Conservation (phyloP, 2,797 vertebrate species). For the Prionace glauca region DNA sequence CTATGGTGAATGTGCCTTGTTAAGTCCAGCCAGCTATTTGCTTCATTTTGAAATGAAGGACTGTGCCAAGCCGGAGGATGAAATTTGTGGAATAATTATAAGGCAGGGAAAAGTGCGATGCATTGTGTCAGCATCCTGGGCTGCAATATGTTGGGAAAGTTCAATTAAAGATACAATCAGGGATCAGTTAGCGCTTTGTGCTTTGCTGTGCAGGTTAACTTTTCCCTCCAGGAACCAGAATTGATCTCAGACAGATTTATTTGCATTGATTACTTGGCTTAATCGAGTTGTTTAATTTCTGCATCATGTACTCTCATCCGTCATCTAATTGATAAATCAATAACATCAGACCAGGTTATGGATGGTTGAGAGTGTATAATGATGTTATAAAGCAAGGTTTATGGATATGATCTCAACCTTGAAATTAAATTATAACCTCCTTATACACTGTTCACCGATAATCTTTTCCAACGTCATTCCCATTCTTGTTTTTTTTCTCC, state of each 20-base stretch:
- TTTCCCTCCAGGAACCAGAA: not conserved
- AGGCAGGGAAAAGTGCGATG: not conserved
- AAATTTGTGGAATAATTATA: not conserved
- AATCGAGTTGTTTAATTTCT: not conserved
- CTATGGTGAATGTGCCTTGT: not conserved
- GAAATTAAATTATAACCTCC: not conserved
- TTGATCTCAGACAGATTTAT: not conserved
- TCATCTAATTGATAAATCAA: not conserved
- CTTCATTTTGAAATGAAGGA: not conserved
- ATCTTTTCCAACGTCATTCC: not conserved
- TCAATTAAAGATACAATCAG: not conserved
- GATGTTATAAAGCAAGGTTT: not conserved
- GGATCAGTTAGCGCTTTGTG: not conserved
- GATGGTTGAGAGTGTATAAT: not conserved
- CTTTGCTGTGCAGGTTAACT: not conserved
- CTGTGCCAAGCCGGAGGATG: not conserved
- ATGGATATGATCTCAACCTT: constrained; percentile 2
- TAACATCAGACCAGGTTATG: not conserved
- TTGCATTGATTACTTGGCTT: not conserved
- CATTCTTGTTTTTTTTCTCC: not conserved
- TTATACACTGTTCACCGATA: no score
- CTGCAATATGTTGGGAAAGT: not conserved
- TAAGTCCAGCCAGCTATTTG: not conserved
- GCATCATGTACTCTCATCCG: not conserved
- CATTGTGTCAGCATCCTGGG: not conserved